Conservation (phyloP, 1,140 invertebrate species). For the Leptinotarsa lineolata region DNA sequence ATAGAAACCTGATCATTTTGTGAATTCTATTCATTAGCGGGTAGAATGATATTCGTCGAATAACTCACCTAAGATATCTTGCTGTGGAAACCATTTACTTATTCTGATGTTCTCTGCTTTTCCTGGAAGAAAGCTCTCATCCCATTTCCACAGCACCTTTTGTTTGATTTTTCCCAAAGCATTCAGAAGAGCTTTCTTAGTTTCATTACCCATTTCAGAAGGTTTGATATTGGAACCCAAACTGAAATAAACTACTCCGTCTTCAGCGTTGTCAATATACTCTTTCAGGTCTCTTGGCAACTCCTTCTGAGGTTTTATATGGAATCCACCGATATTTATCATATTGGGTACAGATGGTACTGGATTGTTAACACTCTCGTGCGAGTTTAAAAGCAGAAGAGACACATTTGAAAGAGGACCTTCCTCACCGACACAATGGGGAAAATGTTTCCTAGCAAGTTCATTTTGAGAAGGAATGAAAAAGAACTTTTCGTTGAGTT, state of each 20-base stretch:
- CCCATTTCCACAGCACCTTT: conserved; percentile 61
- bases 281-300: conserved; percentile 58
- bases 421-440: conserved; percentile 57
- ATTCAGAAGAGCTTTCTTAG: conserved; percentile 53
- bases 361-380: conserved; percentile 45
- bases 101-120: conserved; percentile 33
- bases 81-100: conserved; percentile 37
- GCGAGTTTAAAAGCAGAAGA: conserved; percentile 51
- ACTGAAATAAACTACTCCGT: conserved; percentile 67
- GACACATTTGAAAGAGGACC: conserved; percentile 59
- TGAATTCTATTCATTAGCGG: too few species aligned
- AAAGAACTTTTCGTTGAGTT: conserved; percentile 37
- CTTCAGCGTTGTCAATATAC: conserved; percentile 58
- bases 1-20: too few species aligned
- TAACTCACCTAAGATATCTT: conserved; percentile 38
- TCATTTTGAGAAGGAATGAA: conserved; percentile 48
- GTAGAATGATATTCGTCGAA: too few species aligned
- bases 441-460: conserved; percentile 52
- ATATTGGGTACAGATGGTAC: conserved; percentile 57
- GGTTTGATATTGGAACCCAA: conserved; percentile 65
- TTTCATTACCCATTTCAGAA: conserved; percentile 57
- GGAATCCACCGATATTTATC: conserved; percentile 58
- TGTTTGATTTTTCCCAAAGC: conserved; percentile 59
- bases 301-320: conserved; percentile 50
- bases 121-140: conserved; percentile 54